phyloP scores from a whole-genome alignment of 2,888 invertebrate species.

The Tanytarsus gracilentus region DNA sequence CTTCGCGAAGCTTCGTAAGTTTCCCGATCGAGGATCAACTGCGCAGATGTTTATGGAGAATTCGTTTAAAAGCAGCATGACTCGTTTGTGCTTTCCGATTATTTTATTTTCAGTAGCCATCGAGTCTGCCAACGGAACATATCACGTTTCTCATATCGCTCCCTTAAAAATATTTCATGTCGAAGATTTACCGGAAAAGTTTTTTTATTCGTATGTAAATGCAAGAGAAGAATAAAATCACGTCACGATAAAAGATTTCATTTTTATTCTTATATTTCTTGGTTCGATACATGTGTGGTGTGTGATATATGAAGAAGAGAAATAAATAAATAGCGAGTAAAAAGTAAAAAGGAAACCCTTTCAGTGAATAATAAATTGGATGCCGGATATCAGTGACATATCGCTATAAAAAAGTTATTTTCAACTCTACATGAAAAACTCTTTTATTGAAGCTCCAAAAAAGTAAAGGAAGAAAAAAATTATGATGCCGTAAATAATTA shows the following conservation, averaged over 20 bases:
- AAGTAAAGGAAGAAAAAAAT: slow-evolving; percentile 7
- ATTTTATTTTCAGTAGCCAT: slow-evolving; percentile 9
- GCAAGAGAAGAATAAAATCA: not conserved
- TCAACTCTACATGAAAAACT: not conserved
- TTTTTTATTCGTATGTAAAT: not conserved
- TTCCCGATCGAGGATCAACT: slow-evolving; percentile 4
- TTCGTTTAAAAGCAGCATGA: not conserved
- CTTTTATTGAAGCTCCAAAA: not conserved
- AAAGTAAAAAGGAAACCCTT: not conserved
- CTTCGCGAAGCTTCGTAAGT: not conserved
- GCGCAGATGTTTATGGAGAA: slow-evolving; percentile 18
- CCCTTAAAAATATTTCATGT: not conserved
- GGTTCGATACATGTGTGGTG: no score
- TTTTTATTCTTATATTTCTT: no score
- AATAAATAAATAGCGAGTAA: no score
- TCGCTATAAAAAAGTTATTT: not conserved
- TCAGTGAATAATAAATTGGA: slow-evolving; percentile 19
- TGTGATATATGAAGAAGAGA: no score
- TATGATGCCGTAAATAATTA: slow-evolving; percentile 7
- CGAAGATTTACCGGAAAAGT: not conserved
- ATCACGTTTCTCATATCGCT: not conserved
- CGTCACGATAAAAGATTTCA: no score
- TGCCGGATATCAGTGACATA: slow-evolving; percentile 13
- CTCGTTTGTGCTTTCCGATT: not conserved
- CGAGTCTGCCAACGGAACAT: not conserved